These are phyloP conservation scores for Argyresthia albistria DNA, from an alignment of 2,888 invertebrate species.

Conservation along the genomic window DNA sequence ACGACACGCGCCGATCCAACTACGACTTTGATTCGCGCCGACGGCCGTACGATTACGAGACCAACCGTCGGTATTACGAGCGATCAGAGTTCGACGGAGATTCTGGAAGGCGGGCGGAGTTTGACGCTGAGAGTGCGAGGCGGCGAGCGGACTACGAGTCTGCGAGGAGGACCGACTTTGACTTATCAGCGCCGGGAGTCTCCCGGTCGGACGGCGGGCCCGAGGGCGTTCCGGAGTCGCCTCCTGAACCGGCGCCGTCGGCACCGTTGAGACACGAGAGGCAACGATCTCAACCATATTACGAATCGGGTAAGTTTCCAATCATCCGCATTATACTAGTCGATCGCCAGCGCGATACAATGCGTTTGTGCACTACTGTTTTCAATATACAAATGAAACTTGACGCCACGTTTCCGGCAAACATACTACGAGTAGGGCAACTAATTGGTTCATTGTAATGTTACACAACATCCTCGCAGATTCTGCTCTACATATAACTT, in stretches of 20 bases:
- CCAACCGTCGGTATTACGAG: conserved; percentile 31
- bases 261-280: conserved; percentile 54
- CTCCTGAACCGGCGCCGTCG: conserved; percentile 64
- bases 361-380: background rate
- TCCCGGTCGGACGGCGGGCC: conserved; percentile 61
- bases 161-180: conserved; percentile 60
- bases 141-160: conserved; percentile 63
- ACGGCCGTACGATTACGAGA: conserved; percentile 56
- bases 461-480: background rate
- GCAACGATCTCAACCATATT: conserved; percentile 57
- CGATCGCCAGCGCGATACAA: background rate
- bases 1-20: conserved; percentile 54
- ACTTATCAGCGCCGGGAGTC: conserved; percentile 53
- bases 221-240: conserved; percentile 57
- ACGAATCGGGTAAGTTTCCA: conserved; percentile 60
- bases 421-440: background rate
- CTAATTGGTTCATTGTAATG: background rate
- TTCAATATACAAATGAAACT: background rate
- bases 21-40: conserved; percentile 56
- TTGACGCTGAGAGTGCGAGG: conserved; percentile 55
- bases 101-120: conserved; percentile 49
- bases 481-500: background rate
- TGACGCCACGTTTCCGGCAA: background rate
- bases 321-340: background rate
- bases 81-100: conserved; percentile 48